Conservation (phyloP, 2,797 vertebrate species). For the Phyllotis vaccarum region DNA sequence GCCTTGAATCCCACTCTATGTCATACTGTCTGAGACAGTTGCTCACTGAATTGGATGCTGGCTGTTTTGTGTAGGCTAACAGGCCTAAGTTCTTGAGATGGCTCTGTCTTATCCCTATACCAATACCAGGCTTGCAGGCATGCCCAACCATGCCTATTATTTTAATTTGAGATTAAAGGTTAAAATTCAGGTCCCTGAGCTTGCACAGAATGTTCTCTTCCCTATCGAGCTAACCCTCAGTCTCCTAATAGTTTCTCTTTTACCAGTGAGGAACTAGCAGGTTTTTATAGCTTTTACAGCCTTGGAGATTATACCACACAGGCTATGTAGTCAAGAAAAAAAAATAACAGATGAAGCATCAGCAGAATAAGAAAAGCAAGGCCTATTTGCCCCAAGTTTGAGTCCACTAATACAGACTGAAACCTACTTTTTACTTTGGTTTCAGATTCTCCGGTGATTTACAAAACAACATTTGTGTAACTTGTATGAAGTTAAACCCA, state of each 20-base stretch:
- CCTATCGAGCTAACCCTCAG: not conserved
- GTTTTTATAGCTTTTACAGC: not conserved
- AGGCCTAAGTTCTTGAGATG: not conserved
- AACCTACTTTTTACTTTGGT: not conserved
- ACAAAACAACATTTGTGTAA: not conserved
- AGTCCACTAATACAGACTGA: accelerated
- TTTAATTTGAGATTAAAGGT: not conserved
- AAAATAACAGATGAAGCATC: not conserved
- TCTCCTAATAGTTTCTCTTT: not conserved
- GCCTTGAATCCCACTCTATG: not conserved
- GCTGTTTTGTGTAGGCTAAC: not conserved
- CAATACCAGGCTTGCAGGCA: not conserved
- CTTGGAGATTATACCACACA: not conserved
- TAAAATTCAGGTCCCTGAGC: not conserved
- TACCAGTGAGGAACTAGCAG: not conserved
- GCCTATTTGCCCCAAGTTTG: not conserved
- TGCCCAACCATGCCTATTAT: not conserved
- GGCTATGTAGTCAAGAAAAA: not conserved
- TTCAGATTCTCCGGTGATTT: not conserved
- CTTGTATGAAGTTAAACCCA: not conserved
- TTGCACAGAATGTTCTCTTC: not conserved
- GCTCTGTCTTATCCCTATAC: too few relatives aligned
- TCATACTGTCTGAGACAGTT: not conserved
- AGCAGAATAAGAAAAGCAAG: not conserved
- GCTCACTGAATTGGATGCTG: not conserved